These are phyloP conservation scores for Philopotamus ludificatus DNA, from an alignment of 1,140 invertebrate genomes.

Conservation along the genomic window DNA sequence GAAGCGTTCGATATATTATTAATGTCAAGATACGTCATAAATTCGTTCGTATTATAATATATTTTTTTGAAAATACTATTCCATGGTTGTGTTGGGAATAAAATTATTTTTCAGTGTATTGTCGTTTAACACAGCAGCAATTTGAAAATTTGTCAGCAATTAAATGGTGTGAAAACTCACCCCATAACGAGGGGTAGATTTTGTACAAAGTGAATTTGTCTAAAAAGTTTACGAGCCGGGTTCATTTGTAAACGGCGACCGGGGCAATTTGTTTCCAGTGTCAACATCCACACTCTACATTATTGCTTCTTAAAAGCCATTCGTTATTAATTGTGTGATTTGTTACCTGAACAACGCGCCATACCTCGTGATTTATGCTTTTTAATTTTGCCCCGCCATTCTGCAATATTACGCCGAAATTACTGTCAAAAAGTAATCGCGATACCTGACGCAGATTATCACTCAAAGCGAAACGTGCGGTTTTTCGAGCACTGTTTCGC, in stretches of 20 bases:
- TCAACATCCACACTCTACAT: constrained; percentile 4
- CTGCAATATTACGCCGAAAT: background rate
- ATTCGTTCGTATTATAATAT: too few relatives aligned
- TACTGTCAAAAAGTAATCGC: too few relatives aligned
- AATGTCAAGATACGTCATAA: too few relatives aligned
- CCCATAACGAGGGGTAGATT: constrained; percentile 21
- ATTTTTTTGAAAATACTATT: too few relatives aligned
- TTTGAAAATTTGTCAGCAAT: constrained; percentile 37
- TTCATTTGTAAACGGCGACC: constrained; percentile 20
- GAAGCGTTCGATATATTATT: too few relatives aligned
- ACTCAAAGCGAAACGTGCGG: background rate
- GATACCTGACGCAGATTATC: background rate
- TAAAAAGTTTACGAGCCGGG: constrained; percentile 7
- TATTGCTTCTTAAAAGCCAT: constrained; percentile 15
- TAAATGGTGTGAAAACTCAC: constrained; percentile 37
- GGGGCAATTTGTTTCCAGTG: constrained; percentile 23
- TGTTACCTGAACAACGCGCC: constrained; percentile 14
- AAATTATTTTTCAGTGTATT: background rate
- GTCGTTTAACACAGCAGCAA: background rate
- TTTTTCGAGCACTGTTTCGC: background rate
- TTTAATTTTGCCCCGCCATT: background rate
- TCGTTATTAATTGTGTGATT: constrained; percentile 20
- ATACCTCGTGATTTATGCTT: background rate
- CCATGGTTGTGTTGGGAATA: too few relatives aligned
- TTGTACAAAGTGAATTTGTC: background rate